Percentiles rank a stretch among this genome's conserved stretches.
These are phyloP conservation scores for Ornithorhynchus anatinus DNA, from an alignment of 2,113 vertebrate genomes.

Conservation along the genomic window DNA sequence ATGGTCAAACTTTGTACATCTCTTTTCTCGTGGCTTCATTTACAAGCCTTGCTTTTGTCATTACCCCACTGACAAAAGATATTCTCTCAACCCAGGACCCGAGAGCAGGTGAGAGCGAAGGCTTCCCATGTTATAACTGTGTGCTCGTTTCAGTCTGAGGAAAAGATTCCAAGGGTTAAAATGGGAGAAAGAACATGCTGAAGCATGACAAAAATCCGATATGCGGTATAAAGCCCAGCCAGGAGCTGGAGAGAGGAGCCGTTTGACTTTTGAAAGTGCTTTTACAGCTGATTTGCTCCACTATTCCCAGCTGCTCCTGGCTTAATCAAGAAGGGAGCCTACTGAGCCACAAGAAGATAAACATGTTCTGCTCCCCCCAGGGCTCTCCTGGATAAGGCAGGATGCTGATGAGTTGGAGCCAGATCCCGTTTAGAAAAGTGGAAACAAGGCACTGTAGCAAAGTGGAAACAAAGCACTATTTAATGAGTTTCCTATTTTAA, in stretches of 20 bases:
- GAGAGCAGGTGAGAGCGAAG: background rate
- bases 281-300: constrained; percentile 8
- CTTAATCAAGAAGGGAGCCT: background rate
- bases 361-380: background rate
- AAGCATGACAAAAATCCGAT: background rate
- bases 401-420: background rate
- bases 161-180: background rate
- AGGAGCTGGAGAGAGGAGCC: background rate
- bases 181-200: background rate
- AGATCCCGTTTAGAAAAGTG: background rate
- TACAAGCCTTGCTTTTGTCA: no score
- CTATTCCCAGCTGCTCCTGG: background rate
- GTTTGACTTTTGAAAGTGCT: constrained; percentile 1
- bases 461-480: constrained; percentile 30
- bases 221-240: background rate
- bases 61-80: no score
- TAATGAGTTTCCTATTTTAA: constrained; percentile 13
- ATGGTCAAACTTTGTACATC: no score
- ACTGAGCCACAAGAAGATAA: background rate
- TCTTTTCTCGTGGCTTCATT: no score
- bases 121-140: background rate
- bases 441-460: constrained; percentile 32
- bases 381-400: constrained; percentile 2
- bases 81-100: background rate
- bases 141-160: background rate